Evolutionary conservation across 2,797 vertebrate species (phyloP).

Genomic region (Eospalax fontanierii): DNA sequence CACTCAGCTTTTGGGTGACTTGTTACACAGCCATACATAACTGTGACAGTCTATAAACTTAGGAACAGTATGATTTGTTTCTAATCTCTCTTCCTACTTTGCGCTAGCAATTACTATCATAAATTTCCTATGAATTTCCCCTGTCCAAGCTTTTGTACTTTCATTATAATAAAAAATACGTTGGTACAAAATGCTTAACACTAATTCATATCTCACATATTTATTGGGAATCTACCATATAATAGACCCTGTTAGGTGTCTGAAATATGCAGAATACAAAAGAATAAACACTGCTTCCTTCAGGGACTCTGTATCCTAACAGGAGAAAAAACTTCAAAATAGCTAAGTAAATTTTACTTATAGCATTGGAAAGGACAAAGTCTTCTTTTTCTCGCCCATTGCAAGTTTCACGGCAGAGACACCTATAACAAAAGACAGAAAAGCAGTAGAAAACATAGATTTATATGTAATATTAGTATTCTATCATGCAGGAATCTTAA

Average conservation of each 20-base stretch:
- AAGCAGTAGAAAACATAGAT: not conserved
- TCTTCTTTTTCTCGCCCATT: not conserved
- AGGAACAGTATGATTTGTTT: constrained; percentile 31
- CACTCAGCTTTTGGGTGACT: not conserved
- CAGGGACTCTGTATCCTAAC: not conserved
- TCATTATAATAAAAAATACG: constrained; percentile 22
- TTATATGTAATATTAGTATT: not conserved
- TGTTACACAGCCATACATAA: not conserved
- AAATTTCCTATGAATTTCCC: not conserved
- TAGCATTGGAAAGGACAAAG: not conserved
- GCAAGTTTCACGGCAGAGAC: not conserved
- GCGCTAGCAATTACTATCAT: constrained; percentile 5
- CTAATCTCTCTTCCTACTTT: constrained; percentile 16
- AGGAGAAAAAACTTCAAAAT: not conserved
- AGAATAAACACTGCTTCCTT: not conserved
- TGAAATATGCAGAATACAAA: not conserved
- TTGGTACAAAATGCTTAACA: constrained; percentile 27
- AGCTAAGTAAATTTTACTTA: not conserved
- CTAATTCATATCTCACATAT: not conserved
- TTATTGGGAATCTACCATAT: constrained; percentile 6
- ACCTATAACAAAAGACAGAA: not conserved
- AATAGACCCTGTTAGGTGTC: not conserved
- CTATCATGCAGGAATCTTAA: not conserved
- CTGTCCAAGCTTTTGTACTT: not conserved
- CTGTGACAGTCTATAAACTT: not conserved